Conservation (phyloP, 2,888 invertebrate genomes). For the Trachelus iudaicus region DNA sequence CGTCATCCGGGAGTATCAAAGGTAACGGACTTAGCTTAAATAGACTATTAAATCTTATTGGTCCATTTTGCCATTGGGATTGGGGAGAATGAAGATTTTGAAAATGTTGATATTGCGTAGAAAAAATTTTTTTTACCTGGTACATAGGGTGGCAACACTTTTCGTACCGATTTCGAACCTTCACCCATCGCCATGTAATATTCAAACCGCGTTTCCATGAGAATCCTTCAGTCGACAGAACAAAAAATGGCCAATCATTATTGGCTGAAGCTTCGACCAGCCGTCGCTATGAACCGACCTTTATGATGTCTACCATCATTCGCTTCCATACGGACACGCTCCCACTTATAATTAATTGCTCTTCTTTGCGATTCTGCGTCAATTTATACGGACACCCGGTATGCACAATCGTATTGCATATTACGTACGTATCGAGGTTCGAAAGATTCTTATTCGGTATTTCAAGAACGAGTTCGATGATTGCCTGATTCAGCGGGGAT, state of each 20-base stretch:
- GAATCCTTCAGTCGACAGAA: constrained; percentile 35
- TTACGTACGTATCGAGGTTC: neutral
- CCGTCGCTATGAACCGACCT: neutral
- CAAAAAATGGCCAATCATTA: neutral
- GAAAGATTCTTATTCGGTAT: neutral
- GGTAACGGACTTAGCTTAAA: constrained; percentile 67
- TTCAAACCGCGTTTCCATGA: constrained; percentile 40
- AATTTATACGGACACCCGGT: neutral
- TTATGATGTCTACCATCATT: neutral
- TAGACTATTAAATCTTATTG: neutral
- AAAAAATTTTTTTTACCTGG: neutral
- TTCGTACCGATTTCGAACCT: neutral
- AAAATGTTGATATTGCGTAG: neutral
- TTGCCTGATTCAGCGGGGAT: neutral
- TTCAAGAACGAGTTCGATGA: neutral
- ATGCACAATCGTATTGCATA: neutral
- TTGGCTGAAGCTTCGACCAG: neutral
- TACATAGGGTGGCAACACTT: neutral
- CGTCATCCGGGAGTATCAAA: constrained; percentile 86
- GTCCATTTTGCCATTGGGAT: neutral
- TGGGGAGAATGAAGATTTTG: neutral
- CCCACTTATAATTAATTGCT: neutral
- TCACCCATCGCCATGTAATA: constrained; percentile 26
- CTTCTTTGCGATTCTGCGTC: neutral
- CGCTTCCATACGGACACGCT: neutral